Base-by-base conservation (phyloP, 2,888 invertebrate genomes). In the Gymnoscelis rufifasciata region DNA sequence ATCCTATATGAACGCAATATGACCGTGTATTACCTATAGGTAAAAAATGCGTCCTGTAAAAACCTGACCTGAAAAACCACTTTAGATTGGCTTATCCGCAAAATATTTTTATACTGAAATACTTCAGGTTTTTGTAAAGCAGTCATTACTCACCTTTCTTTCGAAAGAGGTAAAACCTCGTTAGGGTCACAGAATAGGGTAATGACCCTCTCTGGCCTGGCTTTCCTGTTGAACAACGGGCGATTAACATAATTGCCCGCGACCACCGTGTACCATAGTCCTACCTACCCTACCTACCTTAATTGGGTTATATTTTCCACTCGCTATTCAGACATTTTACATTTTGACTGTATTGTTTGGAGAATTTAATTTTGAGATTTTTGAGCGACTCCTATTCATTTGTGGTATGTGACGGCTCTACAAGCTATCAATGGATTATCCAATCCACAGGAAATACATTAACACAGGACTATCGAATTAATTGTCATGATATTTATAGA, bases 181-280 rank as follows among this genome's bases (percentile, higher is more conserved):
- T 50, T 50, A 45, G 15, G 24, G 13, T 38, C 26, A 42, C 27
- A 45, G 35, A 45, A 50, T 45, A 50, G 50, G 45, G 29, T 45
- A 45, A 46, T 30, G 36, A 36, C 45, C 45, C 33, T 28, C 37
- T 19, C 44, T 36, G 42, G 38, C 42, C 42, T 36, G 42, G 45
- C 42, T 50, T 50, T 45, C 50, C 50, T 45, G 45, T 30, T 50
- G 45, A 50, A 50, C 50, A 50, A 50, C 45, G 45, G 42, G 35
- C 23, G 45, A 50, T 50, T 50, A 50, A 42, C 50, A 50, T 50
- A 54, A 57, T 48, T 50, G 51, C 63, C 54, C 47, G 36, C 38
- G 45, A 47, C 28, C 51, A 39, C 46, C 49, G 39, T 54, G 48
- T 47, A 45, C 40, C n/a, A 35, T 15, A 33, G 19, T 2, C n/a